Percentiles rank a stretch among this genome's conserved stretches.
Evolutionary conservation across 2,113 vertebrate species (phyloP).

Genomic region (Oryzias curvinotus): DNA sequence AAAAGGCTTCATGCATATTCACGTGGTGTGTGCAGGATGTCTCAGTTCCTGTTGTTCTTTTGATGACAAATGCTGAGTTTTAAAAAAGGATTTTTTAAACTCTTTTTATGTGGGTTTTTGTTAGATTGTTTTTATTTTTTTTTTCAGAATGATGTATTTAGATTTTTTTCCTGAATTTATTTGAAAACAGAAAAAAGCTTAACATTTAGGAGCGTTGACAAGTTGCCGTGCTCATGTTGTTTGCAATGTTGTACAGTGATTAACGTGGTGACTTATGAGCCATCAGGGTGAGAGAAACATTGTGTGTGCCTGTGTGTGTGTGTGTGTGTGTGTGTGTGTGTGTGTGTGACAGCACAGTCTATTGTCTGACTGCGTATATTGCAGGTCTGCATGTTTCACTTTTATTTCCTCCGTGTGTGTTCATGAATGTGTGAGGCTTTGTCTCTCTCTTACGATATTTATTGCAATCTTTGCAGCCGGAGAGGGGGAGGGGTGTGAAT

Average conservation of each 20-base stretch:
- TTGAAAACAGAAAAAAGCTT: no score
- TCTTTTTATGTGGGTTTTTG: neutral
- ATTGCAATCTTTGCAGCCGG: slow-evolving; percentile 67
- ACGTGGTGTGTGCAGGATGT: slow-evolving; percentile 2
- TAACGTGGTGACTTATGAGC: no score
- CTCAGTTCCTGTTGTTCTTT: slow-evolving; percentile 29
- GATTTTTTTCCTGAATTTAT: no score
- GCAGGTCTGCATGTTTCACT: slow-evolving; percentile 29
- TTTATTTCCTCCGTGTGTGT: slow-evolving; percentile 39
- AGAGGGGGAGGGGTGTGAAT: slow-evolving; percentile 55
- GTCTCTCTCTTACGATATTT: slow-evolving; percentile 62
- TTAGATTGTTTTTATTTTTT: no score
- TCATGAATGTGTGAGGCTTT: slow-evolving; percentile 25
- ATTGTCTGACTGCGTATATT: slow-evolving; percentile 46
- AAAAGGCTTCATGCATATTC: slow-evolving; percentile 31
- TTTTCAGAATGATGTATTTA: no score
- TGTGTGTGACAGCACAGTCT: slow-evolving; percentile 17
- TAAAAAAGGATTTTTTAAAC: neutral
- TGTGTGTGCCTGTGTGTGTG: slow-evolving; percentile 1
- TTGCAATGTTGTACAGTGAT: no score
- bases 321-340: slow-evolving; percentile 10
- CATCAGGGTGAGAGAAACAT: no score
- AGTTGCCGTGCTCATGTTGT: no score
- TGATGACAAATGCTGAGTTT: neutral
- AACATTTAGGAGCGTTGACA: no score